phyloP scores from a whole-genome alignment of 2,888 invertebrate genomes.

The Epinotia ramella region DNA sequence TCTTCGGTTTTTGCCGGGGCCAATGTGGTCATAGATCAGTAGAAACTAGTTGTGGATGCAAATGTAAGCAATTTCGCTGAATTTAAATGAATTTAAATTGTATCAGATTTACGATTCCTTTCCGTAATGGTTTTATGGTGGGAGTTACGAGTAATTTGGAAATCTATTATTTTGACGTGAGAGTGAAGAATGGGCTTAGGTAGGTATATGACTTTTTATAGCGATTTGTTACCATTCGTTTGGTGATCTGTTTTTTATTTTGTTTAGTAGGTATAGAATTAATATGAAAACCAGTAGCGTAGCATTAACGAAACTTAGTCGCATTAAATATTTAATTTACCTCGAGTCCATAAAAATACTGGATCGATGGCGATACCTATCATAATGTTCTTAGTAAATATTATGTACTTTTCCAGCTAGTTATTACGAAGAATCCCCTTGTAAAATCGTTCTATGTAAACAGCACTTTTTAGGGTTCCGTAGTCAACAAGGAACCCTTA shows the following conservation, averaged over 20 bases:
- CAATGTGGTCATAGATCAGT: constrained; percentile 21
- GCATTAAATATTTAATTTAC: no score
- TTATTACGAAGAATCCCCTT: no score
- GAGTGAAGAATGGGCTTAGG: background rate
- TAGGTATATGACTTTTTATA: background rate
- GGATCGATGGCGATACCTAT: no score
- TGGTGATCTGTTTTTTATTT: background rate
- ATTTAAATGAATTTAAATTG: constrained; percentile 27
- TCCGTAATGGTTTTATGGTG: constrained; percentile 27
- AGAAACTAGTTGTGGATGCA: constrained; percentile 25
- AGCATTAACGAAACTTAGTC: no score
- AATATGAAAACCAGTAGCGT: background rate
- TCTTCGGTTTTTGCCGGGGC: background rate
- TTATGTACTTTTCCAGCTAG: no score
- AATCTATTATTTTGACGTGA: constrained; percentile 14
- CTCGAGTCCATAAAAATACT: background rate
- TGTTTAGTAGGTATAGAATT: background rate
- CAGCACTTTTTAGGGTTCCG: no score
- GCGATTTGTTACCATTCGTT: constrained; percentile 3
- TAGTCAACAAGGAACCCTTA: no score
- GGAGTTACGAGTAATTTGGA: constrained; percentile 17
- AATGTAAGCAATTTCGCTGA: constrained; percentile 26
- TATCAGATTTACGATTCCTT: constrained; percentile 11
- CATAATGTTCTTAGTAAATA: no score
- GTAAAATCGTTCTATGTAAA: no score